Conservation (phyloP, 2,888 invertebrate genomes). For the Tetranychus truncatus region DNA sequence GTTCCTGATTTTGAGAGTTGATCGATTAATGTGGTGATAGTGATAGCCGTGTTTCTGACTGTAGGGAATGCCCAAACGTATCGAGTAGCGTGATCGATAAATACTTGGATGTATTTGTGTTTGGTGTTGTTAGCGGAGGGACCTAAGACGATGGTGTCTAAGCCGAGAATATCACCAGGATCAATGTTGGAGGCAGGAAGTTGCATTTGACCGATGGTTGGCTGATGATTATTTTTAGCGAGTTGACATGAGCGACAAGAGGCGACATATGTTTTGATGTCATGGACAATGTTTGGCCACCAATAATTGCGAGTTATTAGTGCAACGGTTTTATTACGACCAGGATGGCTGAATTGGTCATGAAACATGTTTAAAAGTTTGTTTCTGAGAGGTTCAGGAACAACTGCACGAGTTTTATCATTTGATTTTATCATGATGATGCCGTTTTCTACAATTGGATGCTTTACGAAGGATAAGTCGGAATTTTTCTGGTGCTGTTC, state of each 20-base stretch:
- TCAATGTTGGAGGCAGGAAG: neutral
- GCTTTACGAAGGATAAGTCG: neutral
- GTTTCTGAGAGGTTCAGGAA: neutral
- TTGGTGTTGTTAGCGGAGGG: too few species aligned
- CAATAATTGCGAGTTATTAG: neutral
- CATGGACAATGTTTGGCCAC: neutral
- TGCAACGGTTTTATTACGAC: neutral
- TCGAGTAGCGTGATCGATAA: slow-evolving; percentile 10
- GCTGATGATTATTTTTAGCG: neutral
- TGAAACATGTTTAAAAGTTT: neutral
- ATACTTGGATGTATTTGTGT: slow-evolving; percentile 12
- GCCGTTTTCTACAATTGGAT: neutral
- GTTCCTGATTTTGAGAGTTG: neutral
- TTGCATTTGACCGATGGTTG: slow-evolving; percentile 2
- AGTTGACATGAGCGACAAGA: slow-evolving; percentile 10
- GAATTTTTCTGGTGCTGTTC: too few species aligned
- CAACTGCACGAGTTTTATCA: too few species aligned
- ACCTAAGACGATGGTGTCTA: slow-evolving; percentile 15
- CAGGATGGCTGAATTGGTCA: neutral
- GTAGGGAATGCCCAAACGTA: slow-evolving; percentile 12
- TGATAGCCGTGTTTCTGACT: neutral
- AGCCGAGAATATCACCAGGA: neutral
- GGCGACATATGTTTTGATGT: neutral
- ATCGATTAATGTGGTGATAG: neutral
- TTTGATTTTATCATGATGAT: neutral